Base-by-base conservation (phyloP, 1,140 invertebrate species). In the Anoplophora glabripennis region DNA sequence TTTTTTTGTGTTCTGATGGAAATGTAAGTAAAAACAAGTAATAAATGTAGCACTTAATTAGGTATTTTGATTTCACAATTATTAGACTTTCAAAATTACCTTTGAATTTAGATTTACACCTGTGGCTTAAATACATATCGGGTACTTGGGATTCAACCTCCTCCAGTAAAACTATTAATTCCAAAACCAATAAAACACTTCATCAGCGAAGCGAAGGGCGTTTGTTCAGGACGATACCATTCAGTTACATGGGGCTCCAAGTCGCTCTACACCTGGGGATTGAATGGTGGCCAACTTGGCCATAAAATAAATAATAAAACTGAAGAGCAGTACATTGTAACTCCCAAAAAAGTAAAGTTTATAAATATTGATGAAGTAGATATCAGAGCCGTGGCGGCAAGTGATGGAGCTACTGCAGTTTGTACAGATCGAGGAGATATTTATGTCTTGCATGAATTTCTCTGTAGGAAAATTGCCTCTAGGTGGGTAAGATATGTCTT, bases 211-310 rank as follows among this genome's bases (percentile, higher is more conserved):
- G 21, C 65, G 3, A 71, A 80, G 14, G 85, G 85, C 1, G 73
- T 89, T 17, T 79, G 79, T 64, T 83, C 85, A 9, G 83, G 80
- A 0, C 75, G 79, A 7, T 86, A 82, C 65, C 89, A 92, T 74
- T 84, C 86, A 7, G 83, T 88, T 0, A 79, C 89, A 0, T 89
- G 83, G 79, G 84, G 81, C 37, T 61, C 70, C 1, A 74, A 77
- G 34, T 77, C 14, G 0, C 61, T 81, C 0, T 89, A 77, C 65
- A 82, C 83, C 0, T 90, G 86, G 83, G 89, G 89, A 10, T 76
- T 85, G 0, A 88, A 92, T 77, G 79, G 83, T 51, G 89, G 89
- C 36, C 89, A 91, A 72, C 70, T 92, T 36, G 89, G 89, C 61
- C 82, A 77, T 57, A 62, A 67, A 78, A 77, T 75, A 69, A 75